Evolutionary conservation across 2,888 invertebrate genomes (phyloP).

Genomic region (Aspidapion aeneum): DNA sequence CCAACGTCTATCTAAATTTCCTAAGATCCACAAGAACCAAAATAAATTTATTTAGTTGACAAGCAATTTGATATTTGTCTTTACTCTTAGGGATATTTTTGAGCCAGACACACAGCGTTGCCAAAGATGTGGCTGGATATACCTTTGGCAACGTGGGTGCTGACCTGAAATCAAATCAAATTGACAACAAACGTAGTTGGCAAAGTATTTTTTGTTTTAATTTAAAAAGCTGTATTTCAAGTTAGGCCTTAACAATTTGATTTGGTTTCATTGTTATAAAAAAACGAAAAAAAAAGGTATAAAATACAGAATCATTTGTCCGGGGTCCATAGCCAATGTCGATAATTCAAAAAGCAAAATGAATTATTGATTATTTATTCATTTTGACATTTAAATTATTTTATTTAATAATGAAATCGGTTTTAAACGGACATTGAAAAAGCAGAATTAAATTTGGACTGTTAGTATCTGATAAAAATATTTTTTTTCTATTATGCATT

Average conservation of each 20-base stretch:
- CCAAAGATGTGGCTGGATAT: constrained; percentile 74
- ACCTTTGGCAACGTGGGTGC: constrained; percentile 64
- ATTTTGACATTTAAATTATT: no score
- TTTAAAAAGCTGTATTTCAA: no score
- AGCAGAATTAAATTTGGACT: no score
- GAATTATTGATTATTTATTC: no score
- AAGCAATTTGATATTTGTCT: not conserved
- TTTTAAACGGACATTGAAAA: no score
- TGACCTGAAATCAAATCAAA: constrained; percentile 30
- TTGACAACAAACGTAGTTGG: no score
- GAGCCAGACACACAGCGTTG: constrained; percentile 50
- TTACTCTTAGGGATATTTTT: constrained; percentile 8
- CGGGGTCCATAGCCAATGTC: not conserved
- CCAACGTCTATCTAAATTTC: not conserved
- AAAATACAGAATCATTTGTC: not conserved
- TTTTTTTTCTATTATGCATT: no score
- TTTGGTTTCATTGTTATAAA: not conserved
- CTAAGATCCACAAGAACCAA: no score
- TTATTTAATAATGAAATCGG: no score
- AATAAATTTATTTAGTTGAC: not conserved
- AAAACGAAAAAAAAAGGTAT: not conserved
- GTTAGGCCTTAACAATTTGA: not conserved
- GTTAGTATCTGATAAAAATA: no score
- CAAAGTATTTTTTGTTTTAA: no score
- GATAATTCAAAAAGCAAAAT: not conserved